phyloP scores from a whole-genome alignment of 2,797 vertebrate genomes.

The Vespertilio murinus region DNA sequence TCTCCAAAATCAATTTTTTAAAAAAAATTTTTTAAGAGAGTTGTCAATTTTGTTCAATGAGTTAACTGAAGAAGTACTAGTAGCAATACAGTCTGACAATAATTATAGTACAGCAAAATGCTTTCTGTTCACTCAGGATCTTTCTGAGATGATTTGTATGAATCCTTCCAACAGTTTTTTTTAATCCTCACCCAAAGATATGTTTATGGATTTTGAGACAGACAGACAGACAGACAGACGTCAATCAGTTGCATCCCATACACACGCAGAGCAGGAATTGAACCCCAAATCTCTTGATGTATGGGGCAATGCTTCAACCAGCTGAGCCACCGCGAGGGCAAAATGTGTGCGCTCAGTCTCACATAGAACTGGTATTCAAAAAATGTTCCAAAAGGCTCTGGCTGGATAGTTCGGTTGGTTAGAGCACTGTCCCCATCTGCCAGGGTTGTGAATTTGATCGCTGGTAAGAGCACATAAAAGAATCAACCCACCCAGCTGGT shows the following conservation, averaged over 20 bases:
- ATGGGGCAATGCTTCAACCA: neutral
- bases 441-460: neutral
- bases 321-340: neutral
- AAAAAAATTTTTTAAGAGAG: no score
- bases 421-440: neutral
- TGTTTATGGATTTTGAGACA: neutral
- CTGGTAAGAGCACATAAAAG: neutral
- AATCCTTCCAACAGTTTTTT: neutral
- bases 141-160: neutral
- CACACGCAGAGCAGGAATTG: neutral
- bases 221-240: neutral
- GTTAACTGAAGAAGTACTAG: neutral
- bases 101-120: neutral
- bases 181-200: neutral
- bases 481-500: neutral
- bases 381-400: neutral
- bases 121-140: neutral
- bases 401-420: neutral
- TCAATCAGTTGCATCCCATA: neutral
- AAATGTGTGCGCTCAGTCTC: neutral
- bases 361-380: conserved; percentile 5
- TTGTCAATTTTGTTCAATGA: neutral
- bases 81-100: conserved; percentile 10
- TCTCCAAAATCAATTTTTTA: no score
- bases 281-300: neutral